phyloP scores from a whole-genome alignment of 2,888 invertebrate species.

The Agriopis marginaria region DNA sequence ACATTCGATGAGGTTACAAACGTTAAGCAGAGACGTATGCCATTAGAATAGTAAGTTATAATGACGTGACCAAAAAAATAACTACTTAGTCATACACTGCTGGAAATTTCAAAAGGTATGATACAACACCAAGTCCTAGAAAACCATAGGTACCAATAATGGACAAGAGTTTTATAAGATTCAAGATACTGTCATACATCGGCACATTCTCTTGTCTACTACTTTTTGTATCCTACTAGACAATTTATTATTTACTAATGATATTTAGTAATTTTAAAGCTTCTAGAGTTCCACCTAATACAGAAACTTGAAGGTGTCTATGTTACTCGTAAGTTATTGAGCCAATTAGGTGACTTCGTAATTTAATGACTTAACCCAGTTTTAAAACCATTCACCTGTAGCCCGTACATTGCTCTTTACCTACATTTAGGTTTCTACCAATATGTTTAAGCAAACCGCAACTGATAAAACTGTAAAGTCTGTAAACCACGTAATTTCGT shows the following conservation, averaged over 20 bases:
- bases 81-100: neutral
- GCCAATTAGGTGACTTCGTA: neutral
- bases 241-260: neutral
- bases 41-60: constrained; percentile 40
- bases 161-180: neutral
- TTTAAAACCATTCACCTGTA: constrained; percentile 21
- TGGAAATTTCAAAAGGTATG: neutral
- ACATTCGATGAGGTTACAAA: constrained; percentile 46
- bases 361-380: constrained; percentile 13
- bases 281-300: neutral
- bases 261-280: neutral
- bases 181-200: neutral
- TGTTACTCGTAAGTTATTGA: neutral
- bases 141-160: neutral
- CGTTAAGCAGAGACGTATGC: constrained; percentile 40
- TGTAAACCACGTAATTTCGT: constrained; percentile 23
- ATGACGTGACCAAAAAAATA: constrained; percentile 19
- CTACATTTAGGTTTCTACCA: constrained; percentile 6
- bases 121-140: neutral
- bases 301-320: neutral
- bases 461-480: constrained; percentile 35
- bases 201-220: neutral
- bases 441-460: constrained; percentile 20
- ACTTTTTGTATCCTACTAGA: neutral
- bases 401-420: constrained; percentile 25